Evolutionary conservation across 2,113 vertebrate species (phyloP).

Genomic region (Indri indri): DNA sequence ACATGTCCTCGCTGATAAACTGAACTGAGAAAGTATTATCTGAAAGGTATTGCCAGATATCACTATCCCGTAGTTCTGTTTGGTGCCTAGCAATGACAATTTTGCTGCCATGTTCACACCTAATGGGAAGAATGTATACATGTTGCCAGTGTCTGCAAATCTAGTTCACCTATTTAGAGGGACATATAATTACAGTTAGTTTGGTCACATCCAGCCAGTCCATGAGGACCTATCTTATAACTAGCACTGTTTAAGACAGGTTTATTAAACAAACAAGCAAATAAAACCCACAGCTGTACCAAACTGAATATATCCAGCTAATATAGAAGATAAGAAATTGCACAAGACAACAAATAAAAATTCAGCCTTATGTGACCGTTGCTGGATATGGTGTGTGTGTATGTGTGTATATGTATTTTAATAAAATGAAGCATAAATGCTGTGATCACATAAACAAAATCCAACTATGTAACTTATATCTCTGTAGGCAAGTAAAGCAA

Average conservation of each 20-base stretch:
- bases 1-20: neutral
- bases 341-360: neutral
- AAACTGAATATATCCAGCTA: neutral
- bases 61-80: neutral
- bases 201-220: neutral
- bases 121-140: neutral
- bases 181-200: neutral
- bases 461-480: neutral
- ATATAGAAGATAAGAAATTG: neutral
- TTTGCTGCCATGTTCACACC: neutral
- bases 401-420: neutral
- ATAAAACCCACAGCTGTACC: neutral
- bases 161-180: neutral
- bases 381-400: rapidly evolving
- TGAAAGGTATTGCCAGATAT: neutral
- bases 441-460: neutral
- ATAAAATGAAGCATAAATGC: neutral
- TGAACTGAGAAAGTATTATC: neutral
- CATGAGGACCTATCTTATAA: neutral
- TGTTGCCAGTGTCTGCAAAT: neutral
- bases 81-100: neutral
- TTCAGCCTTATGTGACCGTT: neutral
- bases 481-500: neutral
- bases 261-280: neutral
- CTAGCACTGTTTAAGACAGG: neutral